Evolutionary conservation across 2,113 vertebrate species (phyloP).

Genomic region (Macaca mulatta): DNA sequence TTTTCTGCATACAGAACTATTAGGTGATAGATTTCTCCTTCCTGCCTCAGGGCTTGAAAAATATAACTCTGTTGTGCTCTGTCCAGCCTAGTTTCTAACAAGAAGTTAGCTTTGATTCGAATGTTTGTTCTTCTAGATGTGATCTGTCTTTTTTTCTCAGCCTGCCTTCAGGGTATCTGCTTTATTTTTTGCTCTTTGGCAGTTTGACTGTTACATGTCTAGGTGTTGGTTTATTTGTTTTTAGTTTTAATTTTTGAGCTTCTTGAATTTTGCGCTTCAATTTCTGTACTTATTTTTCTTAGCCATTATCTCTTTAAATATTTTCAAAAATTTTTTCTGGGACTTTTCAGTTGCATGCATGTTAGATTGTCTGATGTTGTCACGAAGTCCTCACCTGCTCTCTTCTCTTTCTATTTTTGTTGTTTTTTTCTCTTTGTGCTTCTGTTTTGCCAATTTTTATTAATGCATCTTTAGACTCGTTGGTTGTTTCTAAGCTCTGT

Average conservation of each 20-base stretch:
- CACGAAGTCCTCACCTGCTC: not conserved
- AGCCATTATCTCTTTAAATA: not conserved
- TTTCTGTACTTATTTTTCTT: not conserved
- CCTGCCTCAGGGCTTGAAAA: not conserved
- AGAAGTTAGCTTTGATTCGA: not conserved
- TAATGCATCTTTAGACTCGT: not conserved
- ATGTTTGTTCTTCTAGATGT: not conserved
- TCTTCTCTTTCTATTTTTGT: not conserved
- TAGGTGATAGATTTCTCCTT: not conserved
- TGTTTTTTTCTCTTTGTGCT: not conserved
- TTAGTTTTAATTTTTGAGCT: not conserved
- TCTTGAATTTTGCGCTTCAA: not conserved
- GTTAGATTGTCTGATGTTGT: not conserved
- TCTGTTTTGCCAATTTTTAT: not conserved
- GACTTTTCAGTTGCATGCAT: not conserved
- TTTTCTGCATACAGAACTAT: not conserved
- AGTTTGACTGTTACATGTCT: not conserved
- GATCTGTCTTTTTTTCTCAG: not conserved
- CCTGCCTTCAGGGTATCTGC: not conserved
- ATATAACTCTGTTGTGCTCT: not conserved
- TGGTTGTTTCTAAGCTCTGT: not conserved
- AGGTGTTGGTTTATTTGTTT: not conserved
- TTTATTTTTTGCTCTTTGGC: not conserved
- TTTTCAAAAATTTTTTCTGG: not conserved
- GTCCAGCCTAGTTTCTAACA: not conserved